Base-by-base conservation (phyloP, 2,113 vertebrate genomes). In the Ibidorhyncha struthersii region DNA sequence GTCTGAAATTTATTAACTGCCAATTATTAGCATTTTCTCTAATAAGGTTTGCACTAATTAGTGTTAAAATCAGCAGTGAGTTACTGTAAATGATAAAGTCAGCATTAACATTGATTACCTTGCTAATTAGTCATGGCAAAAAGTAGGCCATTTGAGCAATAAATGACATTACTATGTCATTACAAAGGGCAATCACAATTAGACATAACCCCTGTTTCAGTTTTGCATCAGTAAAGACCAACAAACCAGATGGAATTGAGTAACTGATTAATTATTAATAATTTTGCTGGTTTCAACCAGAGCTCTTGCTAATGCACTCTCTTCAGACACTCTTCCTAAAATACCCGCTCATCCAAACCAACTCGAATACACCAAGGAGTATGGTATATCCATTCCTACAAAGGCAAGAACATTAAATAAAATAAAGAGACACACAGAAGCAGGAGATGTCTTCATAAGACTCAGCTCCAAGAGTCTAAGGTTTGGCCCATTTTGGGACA, bases 41-140 rank as follows among this genome's bases (percentile, higher is more conserved):
- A 97, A 96, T 92, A 84, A 82, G 52, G 12, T 86, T 95, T 95
- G 40, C 25, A 83, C 36, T 96, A 97, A 97, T 97, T 96, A 96
- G 34, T 36, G 27, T 52, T 96, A 89, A 93, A 97, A 76, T n/a
- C 59, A 90, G 47, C 77, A 78, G 21, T 65, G 78, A 96, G 34
- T 83, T 97, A 90, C 91, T 96, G 87, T 86, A 96, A 97, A 96
- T 89, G 15, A 96, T 96, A 95, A 96, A 97, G 82, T 86, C 78
- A 96, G 66, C 55, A 95, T 96, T 97, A 94, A 92, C 66, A 95
- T 47, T 94, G 91, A 98, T 92, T 91, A 93, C 26, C 47, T 96
- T 93, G 30, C 50, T 96, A 97, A 97, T 98, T 97, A 97, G 49
- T 61, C 66, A 66, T 82, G 55, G 50, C 62, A 89, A 73, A 92